Conservation (phyloP, 64 coral and sea anemone genomes). For the Exaiptasia diaphana region DNA sequence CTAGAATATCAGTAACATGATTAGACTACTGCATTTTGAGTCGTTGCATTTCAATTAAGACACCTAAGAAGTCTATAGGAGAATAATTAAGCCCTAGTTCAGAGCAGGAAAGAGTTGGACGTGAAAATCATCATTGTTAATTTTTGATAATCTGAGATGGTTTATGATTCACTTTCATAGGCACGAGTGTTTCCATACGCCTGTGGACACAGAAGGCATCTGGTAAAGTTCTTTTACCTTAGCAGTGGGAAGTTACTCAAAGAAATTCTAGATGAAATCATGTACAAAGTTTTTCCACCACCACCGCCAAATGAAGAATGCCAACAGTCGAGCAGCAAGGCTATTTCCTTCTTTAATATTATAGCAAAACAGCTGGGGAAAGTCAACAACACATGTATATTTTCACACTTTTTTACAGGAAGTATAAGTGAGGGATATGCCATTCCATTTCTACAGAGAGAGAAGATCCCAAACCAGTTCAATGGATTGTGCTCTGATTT, state of each 20-base stretch:
- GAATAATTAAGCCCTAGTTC: too few relatives aligned
- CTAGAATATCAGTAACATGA: too few relatives aligned
- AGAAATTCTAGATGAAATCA: not conserved
- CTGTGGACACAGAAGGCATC: conserved; percentile 56
- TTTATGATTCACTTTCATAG: too few relatives aligned
- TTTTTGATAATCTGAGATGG: too few relatives aligned
- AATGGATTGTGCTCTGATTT: not conserved
- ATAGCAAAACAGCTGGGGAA: not conserved
- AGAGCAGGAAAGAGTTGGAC: too few relatives aligned
- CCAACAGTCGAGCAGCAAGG: not conserved
- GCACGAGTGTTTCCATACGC: conserved; percentile 4
- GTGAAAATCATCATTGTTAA: too few relatives aligned
- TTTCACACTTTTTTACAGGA: conserved; percentile 25
- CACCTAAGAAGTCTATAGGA: too few relatives aligned
- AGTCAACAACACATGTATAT: not conserved
- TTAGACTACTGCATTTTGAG: too few relatives aligned
- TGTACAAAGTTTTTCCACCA: not conserved
- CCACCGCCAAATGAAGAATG: conserved; percentile 8
- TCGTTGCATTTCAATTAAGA: too few relatives aligned
- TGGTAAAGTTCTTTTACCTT: too few relatives aligned
- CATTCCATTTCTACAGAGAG: not conserved
- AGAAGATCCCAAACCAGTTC: too few relatives aligned
- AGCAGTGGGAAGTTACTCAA: conserved; percentile 18
- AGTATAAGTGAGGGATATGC: conserved; percentile 30
- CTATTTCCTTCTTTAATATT: not conserved